A percentile compares a stretch with the other conserved stretches of the same genome.
Evolutionary conservation across 2,888 invertebrate species (phyloP).

Genomic region (Drosophila maculinotata): DNA sequence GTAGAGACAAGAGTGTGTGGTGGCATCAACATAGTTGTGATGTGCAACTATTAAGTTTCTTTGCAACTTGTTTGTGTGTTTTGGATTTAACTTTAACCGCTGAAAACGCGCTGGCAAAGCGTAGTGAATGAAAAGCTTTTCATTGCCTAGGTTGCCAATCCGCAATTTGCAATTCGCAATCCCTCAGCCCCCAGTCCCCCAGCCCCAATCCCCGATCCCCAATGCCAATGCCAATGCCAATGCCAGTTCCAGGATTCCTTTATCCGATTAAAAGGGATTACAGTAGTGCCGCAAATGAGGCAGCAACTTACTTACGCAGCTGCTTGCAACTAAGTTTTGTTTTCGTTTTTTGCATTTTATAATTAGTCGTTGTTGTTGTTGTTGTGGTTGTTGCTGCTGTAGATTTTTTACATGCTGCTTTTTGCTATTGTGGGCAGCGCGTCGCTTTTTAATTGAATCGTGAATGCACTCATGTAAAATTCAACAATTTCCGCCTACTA

Average conservation of each 20-base stretch:
- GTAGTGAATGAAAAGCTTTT: no score
- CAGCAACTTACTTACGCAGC: constrained; percentile 14
- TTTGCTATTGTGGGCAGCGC: neutral
- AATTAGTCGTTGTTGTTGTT: no score
- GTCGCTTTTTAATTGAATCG: constrained; percentile 63
- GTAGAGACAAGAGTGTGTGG: no score
- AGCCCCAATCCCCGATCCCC: no score
- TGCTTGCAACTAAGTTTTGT: constrained; percentile 3
- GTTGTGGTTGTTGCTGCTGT: constrained; percentile 1
- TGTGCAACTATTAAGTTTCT: neutral
- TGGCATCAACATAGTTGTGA: no score
- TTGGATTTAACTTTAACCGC: neutral
- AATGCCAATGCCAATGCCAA: neutral
- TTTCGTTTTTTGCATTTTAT: constrained; percentile 2
- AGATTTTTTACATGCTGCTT: no score
- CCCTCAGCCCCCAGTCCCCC: no score
- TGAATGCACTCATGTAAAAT: constrained; percentile 72
- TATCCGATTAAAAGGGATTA: constrained; percentile 14
- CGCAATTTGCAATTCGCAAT: neutral
- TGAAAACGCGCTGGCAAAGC: neutral
- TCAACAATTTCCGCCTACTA: constrained; percentile 68
- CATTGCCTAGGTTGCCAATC: neutral
- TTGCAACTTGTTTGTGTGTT: neutral
- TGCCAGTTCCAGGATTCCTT: neutral
- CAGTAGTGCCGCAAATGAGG: constrained; percentile 36